phyloP scores from a whole-genome alignment of 2,797 vertebrate genomes.

The Amblyraja radiata region DNA sequence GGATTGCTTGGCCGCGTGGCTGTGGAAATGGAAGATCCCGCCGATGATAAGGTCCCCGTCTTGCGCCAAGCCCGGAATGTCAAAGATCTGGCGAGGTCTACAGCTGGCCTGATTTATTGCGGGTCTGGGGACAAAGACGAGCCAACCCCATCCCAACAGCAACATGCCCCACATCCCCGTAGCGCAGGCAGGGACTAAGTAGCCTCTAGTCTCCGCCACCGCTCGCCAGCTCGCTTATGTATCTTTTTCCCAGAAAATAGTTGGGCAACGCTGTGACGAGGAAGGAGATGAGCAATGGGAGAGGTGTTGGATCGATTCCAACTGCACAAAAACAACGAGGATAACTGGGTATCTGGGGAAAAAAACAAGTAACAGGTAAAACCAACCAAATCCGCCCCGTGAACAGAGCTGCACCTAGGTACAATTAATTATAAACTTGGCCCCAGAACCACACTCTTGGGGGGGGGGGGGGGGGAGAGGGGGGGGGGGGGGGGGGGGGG shows the following conservation, averaged over 20 bases:
- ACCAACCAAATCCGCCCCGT: neutral
- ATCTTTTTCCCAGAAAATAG: neutral
- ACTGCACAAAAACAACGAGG: neutral
- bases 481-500: neutral
- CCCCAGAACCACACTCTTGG: neutral
- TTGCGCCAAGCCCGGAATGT: neutral
- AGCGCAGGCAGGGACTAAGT: neutral
- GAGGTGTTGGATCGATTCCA: neutral
- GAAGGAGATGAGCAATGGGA: neutral
- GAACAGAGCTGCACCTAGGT: constrained; percentile 14
- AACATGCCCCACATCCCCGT: neutral
- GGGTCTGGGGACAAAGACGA: neutral
- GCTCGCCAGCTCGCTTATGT: neutral
- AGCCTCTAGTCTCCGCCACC: neutral
- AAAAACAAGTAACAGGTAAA: neutral
- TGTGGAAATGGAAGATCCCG: constrained; percentile 17
- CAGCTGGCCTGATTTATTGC: neutral
- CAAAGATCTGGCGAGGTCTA: neutral
- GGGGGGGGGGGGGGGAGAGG: neutral
- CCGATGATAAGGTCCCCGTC: neutral
- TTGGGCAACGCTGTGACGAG: neutral
- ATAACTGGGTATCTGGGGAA: neutral
- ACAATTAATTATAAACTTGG: constrained; percentile 9
- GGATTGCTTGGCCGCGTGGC: neutral
- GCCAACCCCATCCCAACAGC: neutral